These are phyloP conservation scores for Sebastes dallii DNA, from an alignment of 2,797 vertebrate species.

Conservation along the genomic window DNA sequence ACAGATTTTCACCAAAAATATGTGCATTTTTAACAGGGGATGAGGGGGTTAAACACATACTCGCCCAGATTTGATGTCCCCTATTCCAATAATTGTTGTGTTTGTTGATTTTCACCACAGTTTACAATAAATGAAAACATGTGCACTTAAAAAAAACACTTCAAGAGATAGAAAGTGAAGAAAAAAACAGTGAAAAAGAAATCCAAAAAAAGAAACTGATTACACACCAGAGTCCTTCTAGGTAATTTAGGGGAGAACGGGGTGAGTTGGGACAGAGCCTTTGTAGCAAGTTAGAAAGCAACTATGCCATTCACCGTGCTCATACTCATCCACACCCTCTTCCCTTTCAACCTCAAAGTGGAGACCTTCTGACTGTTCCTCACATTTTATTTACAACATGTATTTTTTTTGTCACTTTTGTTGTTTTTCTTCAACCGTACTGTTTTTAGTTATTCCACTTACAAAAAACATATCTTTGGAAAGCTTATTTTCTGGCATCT, in stretches of 20 bases:
- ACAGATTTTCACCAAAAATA: background rate
- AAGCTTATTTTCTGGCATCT: no score
- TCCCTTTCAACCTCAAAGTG: no score
- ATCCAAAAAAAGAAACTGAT: background rate
- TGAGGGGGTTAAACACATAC: background rate
- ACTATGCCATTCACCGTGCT: no score
- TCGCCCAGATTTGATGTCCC: background rate
- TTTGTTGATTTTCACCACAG: background rate
- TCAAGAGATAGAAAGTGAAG: background rate
- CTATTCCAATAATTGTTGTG: background rate
- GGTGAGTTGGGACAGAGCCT: no score
- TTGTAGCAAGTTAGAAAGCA: no score
- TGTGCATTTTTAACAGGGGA: background rate
- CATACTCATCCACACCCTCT: no score
- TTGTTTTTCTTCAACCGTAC: no score
- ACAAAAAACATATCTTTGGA: no score
- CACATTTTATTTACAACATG: no score
- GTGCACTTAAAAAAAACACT: background rate
- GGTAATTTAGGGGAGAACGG: background rate
- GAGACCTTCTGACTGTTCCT: no score
- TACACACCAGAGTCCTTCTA: background rate
- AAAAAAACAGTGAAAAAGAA: background rate
- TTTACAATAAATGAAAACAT: rapidly evolving
- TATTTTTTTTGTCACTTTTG: no score
- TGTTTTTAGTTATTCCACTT: no score